phyloP scores from a whole-genome alignment of 2,113 vertebrate species.

The Boulengerochromis microlepis region DNA sequence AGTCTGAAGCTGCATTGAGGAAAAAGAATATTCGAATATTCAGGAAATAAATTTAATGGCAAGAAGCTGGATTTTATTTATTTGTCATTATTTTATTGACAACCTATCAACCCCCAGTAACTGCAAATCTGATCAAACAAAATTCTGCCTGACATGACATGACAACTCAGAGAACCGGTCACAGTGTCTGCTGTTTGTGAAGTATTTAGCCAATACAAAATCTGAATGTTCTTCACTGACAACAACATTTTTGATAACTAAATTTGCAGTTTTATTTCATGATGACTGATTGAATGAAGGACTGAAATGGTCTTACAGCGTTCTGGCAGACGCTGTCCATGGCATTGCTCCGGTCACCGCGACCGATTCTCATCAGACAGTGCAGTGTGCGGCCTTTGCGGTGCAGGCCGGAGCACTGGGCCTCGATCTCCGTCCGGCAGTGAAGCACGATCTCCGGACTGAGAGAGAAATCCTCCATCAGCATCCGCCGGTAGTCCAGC shows the following conservation, averaged over 20 bases:
- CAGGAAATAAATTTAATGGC: background rate
- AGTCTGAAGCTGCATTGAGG: slow-evolving; percentile 79
- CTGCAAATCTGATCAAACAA: background rate
- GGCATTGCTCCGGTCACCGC: slow-evolving; percentile 80
- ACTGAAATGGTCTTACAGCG: slow-evolving; percentile 70
- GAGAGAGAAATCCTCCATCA: slow-evolving; percentile 97
- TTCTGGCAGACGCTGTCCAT: slow-evolving; percentile 84
- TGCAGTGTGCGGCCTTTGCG: slow-evolving; percentile 93
- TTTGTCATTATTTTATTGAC: background rate
- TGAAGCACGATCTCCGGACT: slow-evolving; percentile 96
- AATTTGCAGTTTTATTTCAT: background rate
- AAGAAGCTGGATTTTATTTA: background rate
- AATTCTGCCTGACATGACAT: background rate
- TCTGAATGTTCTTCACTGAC: background rate
- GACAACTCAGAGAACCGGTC: background rate
- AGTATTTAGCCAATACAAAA: background rate
- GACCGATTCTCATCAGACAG: slow-evolving; percentile 90
- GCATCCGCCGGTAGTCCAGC: slow-evolving; percentile 94
- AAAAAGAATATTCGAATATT: background rate
- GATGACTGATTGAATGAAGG: background rate
- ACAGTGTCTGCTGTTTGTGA: background rate
- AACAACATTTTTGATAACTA: background rate
- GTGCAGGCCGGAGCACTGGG: slow-evolving; percentile 91
- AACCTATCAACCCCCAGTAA: background rate
- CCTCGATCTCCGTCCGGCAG: slow-evolving; percentile 89